Evolutionary conservation across 2,888 invertebrate species (phyloP).

Genomic region (Metacarcinus magister): DNA sequence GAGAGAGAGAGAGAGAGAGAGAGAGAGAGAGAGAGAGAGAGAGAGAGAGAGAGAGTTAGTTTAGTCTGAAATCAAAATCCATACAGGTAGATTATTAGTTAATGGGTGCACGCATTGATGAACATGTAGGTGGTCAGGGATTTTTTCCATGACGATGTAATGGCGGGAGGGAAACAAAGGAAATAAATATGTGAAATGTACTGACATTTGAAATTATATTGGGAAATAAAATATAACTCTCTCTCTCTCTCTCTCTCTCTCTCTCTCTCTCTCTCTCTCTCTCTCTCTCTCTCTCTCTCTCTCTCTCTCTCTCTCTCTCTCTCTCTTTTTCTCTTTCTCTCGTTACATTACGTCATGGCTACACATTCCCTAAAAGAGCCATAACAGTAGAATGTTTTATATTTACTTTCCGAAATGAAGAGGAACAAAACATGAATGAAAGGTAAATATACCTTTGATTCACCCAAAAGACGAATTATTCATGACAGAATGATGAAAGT

Average conservation of each 20-base stretch:
- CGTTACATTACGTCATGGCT: background rate
- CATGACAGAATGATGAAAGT: background rate
- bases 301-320: background rate
- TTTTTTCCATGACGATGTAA: background rate
- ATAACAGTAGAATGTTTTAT: background rate
- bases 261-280: constrained; percentile 51
- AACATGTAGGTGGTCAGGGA: background rate
- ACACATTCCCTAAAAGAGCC: background rate
- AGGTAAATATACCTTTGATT: background rate
- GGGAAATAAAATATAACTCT: background rate
- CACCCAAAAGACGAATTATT: background rate
- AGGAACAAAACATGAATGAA: background rate
- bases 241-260: constrained; percentile 9
- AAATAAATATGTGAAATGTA: background rate
- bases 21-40: too few species aligned
- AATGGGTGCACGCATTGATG: background rate
- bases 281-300: constrained; percentile 57
- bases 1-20: constrained; percentile 5
- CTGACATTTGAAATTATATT: background rate
- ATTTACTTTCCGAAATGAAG: background rate
- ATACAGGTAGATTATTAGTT: background rate
- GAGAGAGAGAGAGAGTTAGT: too few species aligned
- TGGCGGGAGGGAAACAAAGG: background rate
- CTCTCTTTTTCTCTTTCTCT: background rate
- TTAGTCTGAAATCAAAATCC: background rate